Percentiles rank a stretch among this genome's conserved stretches.
phyloP scores from a whole-genome alignment of 2,888 invertebrate species.

The Mythimna loreyi region DNA sequence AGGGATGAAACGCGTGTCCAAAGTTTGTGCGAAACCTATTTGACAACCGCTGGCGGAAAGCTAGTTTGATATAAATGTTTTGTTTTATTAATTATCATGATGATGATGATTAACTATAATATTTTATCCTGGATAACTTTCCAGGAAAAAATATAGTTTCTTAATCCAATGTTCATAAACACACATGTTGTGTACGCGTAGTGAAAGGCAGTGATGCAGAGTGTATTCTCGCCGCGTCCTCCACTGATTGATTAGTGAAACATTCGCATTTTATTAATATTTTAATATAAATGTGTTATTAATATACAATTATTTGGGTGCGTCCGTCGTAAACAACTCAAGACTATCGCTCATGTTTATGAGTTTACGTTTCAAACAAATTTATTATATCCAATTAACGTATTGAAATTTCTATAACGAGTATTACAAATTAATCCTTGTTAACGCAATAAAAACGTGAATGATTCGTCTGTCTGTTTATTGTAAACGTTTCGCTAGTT shows the following conservation, averaged over 20 bases:
- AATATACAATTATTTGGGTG: constrained; percentile 49
- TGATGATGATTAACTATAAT: no score
- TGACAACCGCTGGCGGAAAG: no score
- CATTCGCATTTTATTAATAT: constrained; percentile 31
- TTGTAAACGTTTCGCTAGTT: constrained; percentile 30
- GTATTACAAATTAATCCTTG: constrained; percentile 36
- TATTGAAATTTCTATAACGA: constrained; percentile 35
- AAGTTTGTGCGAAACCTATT: no score
- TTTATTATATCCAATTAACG: constrained; percentile 50
- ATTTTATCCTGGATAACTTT: neutral
- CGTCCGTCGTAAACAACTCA: constrained; percentile 39
- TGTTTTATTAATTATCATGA: no score
- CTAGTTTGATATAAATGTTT: no score
- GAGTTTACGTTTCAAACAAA: constrained; percentile 33
- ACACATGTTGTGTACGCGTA: neutral
- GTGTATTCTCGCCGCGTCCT: constrained; percentile 18
- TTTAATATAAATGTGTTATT: constrained; percentile 43
- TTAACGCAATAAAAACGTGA: constrained; percentile 23
- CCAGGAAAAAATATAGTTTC: no score
- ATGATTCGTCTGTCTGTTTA: constrained; percentile 21
- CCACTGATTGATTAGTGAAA: constrained; percentile 34
- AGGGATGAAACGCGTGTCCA: no score
- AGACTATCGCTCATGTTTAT: constrained; percentile 38
- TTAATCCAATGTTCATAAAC: neutral
- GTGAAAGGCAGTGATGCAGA: constrained; percentile 9